A percentile compares a stretch with the other conserved stretches of the same genome.
Conservation (phyloP, 2,113 vertebrate species). For the Bubo scandiacus region DNA sequence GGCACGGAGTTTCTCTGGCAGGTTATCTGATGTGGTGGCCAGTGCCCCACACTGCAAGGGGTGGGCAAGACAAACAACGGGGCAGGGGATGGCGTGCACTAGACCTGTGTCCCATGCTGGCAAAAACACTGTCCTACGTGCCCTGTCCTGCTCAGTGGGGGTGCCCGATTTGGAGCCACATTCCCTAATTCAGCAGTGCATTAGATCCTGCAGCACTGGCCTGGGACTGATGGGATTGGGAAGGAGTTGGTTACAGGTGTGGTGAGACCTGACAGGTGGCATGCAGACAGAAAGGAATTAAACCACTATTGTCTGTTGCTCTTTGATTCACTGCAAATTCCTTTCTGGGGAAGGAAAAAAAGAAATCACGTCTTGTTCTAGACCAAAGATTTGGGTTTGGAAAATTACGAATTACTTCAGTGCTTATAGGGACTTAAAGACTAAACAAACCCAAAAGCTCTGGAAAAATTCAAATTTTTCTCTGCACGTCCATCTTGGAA, state of each 20-base stretch:
- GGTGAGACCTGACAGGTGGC: background rate
- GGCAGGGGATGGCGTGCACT: background rate
- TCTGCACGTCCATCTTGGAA: background rate
- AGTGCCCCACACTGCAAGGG: background rate
- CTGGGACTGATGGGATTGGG: background rate
- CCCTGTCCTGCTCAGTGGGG: background rate
- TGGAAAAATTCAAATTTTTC: background rate
- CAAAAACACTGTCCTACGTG: background rate
- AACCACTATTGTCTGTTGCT: background rate
- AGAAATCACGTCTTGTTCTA: background rate
- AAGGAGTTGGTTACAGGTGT: background rate
- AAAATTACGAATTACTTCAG: background rate
- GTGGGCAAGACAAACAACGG: accelerated
- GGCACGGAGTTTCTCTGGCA: background rate
- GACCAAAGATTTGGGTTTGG: background rate
- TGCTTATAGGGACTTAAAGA: background rate
- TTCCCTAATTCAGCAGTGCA: background rate
- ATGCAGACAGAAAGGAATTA: background rate
- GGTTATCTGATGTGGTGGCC: background rate
- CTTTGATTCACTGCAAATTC: background rate
- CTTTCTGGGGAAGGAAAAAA: background rate
- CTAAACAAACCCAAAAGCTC: background rate
- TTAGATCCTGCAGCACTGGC: background rate
- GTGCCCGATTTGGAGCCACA: background rate
- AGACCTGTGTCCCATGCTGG: accelerated